phyloP scores from a whole-genome alignment of 1,140 invertebrate species.

The Macrobrachium nipponense region DNA sequence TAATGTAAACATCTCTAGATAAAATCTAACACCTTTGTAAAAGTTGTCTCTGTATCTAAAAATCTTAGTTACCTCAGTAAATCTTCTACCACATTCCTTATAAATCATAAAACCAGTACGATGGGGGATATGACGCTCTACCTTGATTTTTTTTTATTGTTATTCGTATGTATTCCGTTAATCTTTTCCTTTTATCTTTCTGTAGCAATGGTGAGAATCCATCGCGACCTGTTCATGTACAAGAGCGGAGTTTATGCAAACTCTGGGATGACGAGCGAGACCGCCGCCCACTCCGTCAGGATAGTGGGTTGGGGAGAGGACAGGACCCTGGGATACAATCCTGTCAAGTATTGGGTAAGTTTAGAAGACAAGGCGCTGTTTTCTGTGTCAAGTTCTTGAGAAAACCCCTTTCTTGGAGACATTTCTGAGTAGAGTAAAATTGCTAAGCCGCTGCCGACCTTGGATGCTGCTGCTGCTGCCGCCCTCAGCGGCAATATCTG shows the following conservation, averaged over 20 bases:
- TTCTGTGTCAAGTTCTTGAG: too few relatives aligned
- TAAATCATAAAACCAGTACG: background rate
- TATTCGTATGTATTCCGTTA: too few relatives aligned
- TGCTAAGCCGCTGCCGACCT: background rate
- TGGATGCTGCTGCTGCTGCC: background rate
- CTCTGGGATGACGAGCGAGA: constrained; percentile 70
- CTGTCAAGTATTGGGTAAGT: constrained; percentile 89
- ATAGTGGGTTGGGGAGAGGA: constrained; percentile 93
- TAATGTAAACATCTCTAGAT: too few relatives aligned
- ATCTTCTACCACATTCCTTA: background rate
- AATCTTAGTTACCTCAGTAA: too few relatives aligned
- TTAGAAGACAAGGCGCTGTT: background rate
- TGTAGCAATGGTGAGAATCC: constrained; percentile 87
- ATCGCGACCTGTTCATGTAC: constrained; percentile 93
- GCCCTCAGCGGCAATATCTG: background rate
- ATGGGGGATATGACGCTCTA: too few relatives aligned
- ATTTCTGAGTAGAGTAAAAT: too few relatives aligned
- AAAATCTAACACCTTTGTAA: too few relatives aligned
- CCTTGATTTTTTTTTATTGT: too few relatives aligned
- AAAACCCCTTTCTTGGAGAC: too few relatives aligned
- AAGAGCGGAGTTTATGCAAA: constrained; percentile 83
- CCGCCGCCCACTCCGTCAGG: constrained; percentile 88
- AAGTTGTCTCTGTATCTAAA: too few relatives aligned
- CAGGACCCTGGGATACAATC: constrained; percentile 67
- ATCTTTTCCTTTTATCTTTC: constrained; percentile 64